A percentile compares a stretch with the other conserved stretches of the same genome.
Conservation (phyloP, 2,797 vertebrate species). For the Pantherophis vulpinus region DNA sequence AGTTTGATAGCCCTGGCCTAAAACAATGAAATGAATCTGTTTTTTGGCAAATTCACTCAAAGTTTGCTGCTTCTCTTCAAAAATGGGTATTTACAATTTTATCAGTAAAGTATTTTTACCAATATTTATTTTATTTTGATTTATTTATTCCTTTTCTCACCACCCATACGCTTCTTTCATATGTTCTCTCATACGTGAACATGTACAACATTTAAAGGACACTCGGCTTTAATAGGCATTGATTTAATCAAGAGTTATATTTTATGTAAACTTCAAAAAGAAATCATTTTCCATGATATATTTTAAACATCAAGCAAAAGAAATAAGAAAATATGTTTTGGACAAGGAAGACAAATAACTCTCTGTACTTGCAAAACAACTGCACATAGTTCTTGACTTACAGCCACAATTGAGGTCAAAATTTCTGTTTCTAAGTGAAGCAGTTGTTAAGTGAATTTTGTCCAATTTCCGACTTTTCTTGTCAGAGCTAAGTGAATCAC, state of each 20-base stretch:
- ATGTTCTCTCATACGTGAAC: background rate
- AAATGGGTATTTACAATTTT: background rate
- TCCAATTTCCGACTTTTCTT: background rate
- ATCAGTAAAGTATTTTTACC: background rate
- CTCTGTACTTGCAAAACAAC: slow-evolving; percentile 24
- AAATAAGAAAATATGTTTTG: slow-evolving; percentile 19
- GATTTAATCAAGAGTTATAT: background rate
- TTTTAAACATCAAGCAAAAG: slow-evolving; percentile 39
- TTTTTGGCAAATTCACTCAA: background rate
- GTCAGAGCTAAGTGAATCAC: background rate
- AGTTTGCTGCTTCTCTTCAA: background rate
- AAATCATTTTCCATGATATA: slow-evolving; percentile 37
- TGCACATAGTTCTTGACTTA: background rate
- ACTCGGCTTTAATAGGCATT: background rate
- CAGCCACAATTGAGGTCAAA: background rate
- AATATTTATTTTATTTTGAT: background rate
- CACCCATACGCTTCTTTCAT: background rate
- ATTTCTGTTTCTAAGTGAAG: background rate
- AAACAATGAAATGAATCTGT: background rate
- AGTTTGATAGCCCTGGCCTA: no score
- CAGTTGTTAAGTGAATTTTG: background rate
- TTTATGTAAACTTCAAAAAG: slow-evolving; percentile 5
- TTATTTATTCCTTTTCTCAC: background rate
- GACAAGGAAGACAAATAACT: slow-evolving; percentile 29
- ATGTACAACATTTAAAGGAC: background rate